Evolutionary conservation across 2,113 vertebrate species (phyloP).

Genomic region (Leucopternis melanops): DNA sequence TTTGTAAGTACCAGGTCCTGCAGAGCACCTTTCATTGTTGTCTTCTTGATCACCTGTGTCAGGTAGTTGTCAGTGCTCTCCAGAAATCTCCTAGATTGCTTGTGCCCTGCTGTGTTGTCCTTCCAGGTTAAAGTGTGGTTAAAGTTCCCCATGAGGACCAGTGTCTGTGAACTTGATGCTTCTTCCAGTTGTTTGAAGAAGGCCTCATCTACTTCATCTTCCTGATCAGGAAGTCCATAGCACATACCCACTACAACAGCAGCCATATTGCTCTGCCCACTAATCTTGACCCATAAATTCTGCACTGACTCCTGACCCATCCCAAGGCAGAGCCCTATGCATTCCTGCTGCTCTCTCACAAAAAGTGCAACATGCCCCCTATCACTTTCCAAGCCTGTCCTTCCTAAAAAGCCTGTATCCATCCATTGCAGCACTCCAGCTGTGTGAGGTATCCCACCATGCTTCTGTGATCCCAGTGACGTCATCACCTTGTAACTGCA

Average conservation of each 20-base stretch:
- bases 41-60: neutral
- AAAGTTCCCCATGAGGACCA: neutral
- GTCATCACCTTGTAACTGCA: neutral
- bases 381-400: neutral
- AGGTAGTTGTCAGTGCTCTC: neutral
- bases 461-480: neutral
- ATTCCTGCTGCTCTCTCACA: neutral
- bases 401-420: neutral
- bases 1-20: neutral
- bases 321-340: neutral
- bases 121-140: neutral
- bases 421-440: neutral
- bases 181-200: neutral
- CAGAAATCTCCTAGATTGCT: neutral
- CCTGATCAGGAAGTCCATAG: neutral
- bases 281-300: neutral
- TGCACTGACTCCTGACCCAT: neutral
- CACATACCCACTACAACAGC: neutral
- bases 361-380: neutral
- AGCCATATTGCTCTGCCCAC: neutral
- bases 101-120: neutral
- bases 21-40: neutral
- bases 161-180: neutral
- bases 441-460: neutral
- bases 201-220: neutral